These are phyloP conservation scores for Cephus pygmeus DNA, from an alignment of 2,888 invertebrate genomes.

Conservation along the genomic window DNA sequence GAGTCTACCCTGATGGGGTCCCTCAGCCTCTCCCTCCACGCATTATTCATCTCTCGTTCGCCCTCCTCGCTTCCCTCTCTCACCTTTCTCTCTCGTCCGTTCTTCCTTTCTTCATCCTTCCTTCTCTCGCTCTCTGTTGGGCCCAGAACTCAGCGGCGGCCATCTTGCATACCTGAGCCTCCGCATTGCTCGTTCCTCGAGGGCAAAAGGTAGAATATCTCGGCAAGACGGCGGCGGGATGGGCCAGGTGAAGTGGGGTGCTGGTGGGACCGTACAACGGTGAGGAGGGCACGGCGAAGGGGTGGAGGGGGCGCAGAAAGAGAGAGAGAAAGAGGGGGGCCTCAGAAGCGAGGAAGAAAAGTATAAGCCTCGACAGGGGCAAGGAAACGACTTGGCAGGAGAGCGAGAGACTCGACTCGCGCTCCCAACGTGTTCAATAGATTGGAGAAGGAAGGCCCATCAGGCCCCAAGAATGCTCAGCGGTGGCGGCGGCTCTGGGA, in stretches of 20 bases:
- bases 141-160: constrained; percentile 52
- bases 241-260: constrained; percentile 27
- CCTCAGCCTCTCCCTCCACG: constrained; percentile 49
- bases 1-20: constrained; percentile 26
- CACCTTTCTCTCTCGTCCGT: constrained; percentile 17
- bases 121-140: constrained; percentile 28
- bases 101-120: constrained; percentile 30
- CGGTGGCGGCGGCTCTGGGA: constrained; percentile 39
- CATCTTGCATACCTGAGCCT: constrained; percentile 69
- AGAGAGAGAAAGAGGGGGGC: constrained; percentile 11
- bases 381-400: constrained; percentile 12
- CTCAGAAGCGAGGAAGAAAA: constrained; percentile 10
- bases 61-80: constrained; percentile 17
- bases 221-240: constrained; percentile 44
- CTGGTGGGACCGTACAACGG: constrained; percentile 17
- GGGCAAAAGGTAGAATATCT: constrained; percentile 67
- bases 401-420: constrained; percentile 14
- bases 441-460: constrained; percentile 57
- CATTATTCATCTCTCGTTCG: constrained; percentile 57
- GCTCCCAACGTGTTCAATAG: constrained; percentile 50
- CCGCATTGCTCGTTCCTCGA: constrained; percentile 66
- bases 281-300: constrained; percentile 14
- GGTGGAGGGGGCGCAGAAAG: constrained; percentile 22
- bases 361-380: background rate
- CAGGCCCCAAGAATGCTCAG: constrained; percentile 49